Base-by-base conservation (phyloP, 2,888 invertebrate genomes). In the Hemistola chrysoprasaria region DNA sequence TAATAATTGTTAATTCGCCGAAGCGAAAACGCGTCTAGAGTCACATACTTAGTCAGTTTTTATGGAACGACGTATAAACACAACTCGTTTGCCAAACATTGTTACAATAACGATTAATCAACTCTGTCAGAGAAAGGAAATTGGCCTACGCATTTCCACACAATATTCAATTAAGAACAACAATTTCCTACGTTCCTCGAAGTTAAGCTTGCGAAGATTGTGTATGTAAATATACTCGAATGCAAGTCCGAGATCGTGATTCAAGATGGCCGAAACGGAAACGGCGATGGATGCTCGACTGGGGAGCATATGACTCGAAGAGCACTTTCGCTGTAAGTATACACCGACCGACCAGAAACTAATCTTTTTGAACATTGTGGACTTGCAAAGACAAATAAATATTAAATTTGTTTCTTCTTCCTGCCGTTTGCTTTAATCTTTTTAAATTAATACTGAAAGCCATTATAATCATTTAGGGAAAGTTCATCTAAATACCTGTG, bases 231-330 rank as follows among this genome's bases (percentile, higher is more conserved):
- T 41, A 24, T 24, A 30, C 22, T 23, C 22, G 22, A 22, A 7
- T 27, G 32, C 43, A 32, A 40, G 38, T 44, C 37, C 33, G n/a
- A 26, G 28, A 27, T 33, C 42, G 44, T 62, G 65, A 67, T 68
- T 48, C 65, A 77, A 77, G 52, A 76, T 70, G 69, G 67, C 65
- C 59, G 62, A 53, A 70, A 59, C 78, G 81, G 81, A 79, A 77
- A 66, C 65, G 43, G 62, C 64, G 66, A 69, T 67, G 70, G 66
- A 66, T 65, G 65, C 58, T 53, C 55, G 59, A 57, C 52, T 43
- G 35, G 41, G 49, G 54, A 60, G 57, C 67, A 66, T 61, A 73
- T 67, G 71, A 64, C 62, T 62, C 41, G 43, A 44, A 42, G 20
- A 25, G 7, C 31, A 28, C 9, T 22, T 32, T 16, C 16, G 25